phyloP scores from a whole-genome alignment of 2,797 vertebrate species.

The Catostomus latipinnis region DNA sequence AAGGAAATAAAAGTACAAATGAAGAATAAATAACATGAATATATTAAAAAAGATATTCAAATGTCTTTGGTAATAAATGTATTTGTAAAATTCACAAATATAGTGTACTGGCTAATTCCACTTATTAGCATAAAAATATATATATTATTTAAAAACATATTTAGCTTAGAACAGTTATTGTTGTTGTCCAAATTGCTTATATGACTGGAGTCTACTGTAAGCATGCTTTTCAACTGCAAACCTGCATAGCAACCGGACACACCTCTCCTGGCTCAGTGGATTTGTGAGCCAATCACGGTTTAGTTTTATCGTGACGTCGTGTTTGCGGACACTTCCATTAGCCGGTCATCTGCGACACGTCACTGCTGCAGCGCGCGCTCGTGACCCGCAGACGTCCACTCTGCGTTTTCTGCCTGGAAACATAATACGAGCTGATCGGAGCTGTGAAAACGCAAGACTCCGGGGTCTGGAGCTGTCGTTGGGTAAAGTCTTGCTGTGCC shows the following conservation, averaged over 20 bases:
- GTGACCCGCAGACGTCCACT: slow-evolving; percentile 44
- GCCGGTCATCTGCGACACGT: slow-evolving; percentile 65
- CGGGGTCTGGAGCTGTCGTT: slow-evolving; percentile 58
- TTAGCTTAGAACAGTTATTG: not conserved
- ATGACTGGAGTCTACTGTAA: no score
- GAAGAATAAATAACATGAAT: no score
- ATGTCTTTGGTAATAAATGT: no score
- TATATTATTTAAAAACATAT: not conserved
- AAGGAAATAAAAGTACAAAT: no score
- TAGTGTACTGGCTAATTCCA: not conserved
- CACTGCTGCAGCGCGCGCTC: slow-evolving; percentile 53
- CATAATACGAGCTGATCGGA: slow-evolving; percentile 60
- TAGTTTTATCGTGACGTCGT: slow-evolving; percentile 64
- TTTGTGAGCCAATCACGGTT: slow-evolving; percentile 70
- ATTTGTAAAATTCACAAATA: no score
- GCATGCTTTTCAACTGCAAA: slow-evolving; percentile 38
- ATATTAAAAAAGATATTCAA: no score
- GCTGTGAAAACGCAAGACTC: slow-evolving; percentile 53
- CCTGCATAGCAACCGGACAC: slow-evolving; percentile 73
- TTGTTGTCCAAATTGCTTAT: not conserved
- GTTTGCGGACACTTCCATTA: slow-evolving; percentile 69
- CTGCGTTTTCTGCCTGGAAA: slow-evolving; percentile 75
- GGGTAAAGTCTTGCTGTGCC: slow-evolving; percentile 54
- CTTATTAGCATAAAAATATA: not conserved
- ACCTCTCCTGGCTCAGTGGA: slow-evolving; percentile 34